Percentiles rank a stretch among this genome's conserved stretches.
Evolutionary conservation across 2,113 vertebrate species (phyloP).

Genomic region (Sinosuthora webbiana): DNA sequence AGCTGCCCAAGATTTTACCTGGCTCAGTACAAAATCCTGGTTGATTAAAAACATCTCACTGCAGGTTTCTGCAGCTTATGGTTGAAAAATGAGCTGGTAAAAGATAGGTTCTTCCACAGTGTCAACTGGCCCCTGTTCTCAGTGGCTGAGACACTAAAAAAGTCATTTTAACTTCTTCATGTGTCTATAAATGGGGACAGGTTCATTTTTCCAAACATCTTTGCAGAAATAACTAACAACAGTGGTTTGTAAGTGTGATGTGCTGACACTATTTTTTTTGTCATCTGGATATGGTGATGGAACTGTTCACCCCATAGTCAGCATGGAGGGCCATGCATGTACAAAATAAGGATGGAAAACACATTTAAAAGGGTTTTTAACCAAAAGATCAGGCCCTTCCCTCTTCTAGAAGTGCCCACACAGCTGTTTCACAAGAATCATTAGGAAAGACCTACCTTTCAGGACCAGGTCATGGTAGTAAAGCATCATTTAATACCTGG

Average conservation of each 20-base stretch:
- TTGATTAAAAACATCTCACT: not conserved
- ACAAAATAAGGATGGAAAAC: not conserved
- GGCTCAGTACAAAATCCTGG: not conserved
- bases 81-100: not conserved
- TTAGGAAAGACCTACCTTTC: not conserved
- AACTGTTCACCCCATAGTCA: not conserved
- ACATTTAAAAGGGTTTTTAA: not conserved
- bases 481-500: not conserved
- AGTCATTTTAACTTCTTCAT: not conserved
- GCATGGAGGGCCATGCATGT: fast-evolving
- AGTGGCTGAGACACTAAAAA: not conserved
- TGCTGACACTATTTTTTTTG: not conserved
- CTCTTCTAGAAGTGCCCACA: not conserved
- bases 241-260: not conserved
- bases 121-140: not conserved
- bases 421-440: not conserved
- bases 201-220: not conserved
- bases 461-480: not conserved
- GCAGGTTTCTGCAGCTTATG: not conserved
- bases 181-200: not conserved
- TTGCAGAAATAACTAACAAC: not conserved
- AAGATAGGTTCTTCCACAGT: not conserved
- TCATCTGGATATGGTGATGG: not conserved
- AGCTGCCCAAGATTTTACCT: not conserved
- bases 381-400: not conserved